phyloP scores from a whole-genome alignment of 2,888 invertebrate genomes.

The Cenopis cana region DNA sequence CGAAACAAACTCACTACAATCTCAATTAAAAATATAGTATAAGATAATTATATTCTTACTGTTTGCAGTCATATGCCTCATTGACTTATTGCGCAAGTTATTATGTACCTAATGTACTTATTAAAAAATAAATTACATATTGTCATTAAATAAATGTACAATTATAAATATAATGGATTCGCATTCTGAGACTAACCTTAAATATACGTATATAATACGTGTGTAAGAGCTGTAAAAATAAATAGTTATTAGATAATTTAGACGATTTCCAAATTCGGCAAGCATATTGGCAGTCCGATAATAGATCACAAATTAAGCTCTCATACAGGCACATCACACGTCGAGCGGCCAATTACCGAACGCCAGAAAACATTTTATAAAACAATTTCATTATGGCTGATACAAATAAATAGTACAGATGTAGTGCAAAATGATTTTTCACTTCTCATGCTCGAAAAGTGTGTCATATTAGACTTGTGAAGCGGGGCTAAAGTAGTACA shows the following conservation, averaged over 20 bases:
- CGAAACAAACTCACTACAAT: not conserved
- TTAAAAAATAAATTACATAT: conserved; percentile 18
- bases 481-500: too few relatives aligned
- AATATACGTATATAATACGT: not conserved
- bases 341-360: too few relatives aligned
- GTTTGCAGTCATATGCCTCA: not conserved
- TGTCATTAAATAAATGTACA: conserved; percentile 17
- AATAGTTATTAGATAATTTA: not conserved
- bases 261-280: not conserved
- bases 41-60: conserved; percentile 23
- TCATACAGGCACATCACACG: not conserved
- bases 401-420: too few relatives aligned
- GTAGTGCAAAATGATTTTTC: too few relatives aligned
- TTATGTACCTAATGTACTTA: not conserved
- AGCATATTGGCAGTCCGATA: not conserved
- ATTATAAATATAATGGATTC: conserved; percentile 6
- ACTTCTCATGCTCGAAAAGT: too few relatives aligned
- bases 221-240: not conserved
- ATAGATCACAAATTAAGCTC: not conserved
- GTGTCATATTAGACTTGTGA: too few relatives aligned
- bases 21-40: not conserved
- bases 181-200: conserved; percentile 12
- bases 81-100: conserved; percentile 25
- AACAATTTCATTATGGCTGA: too few relatives aligned
- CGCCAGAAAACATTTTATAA: too few relatives aligned